Evolutionary conservation across 1,140 invertebrate genomes (phyloP), one percentile per base, ranked within the genome.

Genomic region (Eufriesea mexicana): DNA sequence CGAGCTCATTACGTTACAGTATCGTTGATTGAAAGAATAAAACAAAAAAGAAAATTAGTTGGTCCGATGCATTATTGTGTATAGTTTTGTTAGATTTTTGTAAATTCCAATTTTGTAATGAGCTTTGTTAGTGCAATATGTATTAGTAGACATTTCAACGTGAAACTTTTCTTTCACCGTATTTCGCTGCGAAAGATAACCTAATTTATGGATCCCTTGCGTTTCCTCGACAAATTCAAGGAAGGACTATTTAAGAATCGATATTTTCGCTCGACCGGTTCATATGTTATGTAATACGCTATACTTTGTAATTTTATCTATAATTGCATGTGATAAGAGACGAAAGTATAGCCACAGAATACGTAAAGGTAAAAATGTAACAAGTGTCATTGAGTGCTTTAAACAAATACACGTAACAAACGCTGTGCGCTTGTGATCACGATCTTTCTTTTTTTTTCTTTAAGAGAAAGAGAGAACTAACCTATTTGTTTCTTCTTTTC

Each of bases 371-470:
- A 82, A 67, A 57, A 28, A 35, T 45, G 45, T 54, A 75, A 64
- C 25, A 72, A 75, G 25, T 75, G 61, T 81, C 79, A 57, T 76
- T 54, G 73, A 82, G 25, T 75, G 62, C 25, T 82, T 82, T 67
- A 82, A 49, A 67, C 14, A 57, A 47, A 76, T 67, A 74, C 54
- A 74, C 18, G 79, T 81, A 67, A 82, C 73, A 87, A 87, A 84
- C 83, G 77, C 72, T 87, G 82, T 87, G 81, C 76, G 74, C 73
- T 87, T 87, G 86, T 87, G 82, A 87, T 84, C 61, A 80, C n/a
- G 76, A 86, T 83, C 71, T 86, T 73, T 74, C 67, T 72, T 84
- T 64, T 35, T 64, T 28, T 14, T 51, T 83, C 79, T 86, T 66
- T 12, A 62, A 54, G 35, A 54, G 8, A 47, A 75, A 61, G 23